These are phyloP conservation scores for Andricus curvator DNA, from an alignment of 2,888 invertebrate genomes.

Conservation along the genomic window DNA sequence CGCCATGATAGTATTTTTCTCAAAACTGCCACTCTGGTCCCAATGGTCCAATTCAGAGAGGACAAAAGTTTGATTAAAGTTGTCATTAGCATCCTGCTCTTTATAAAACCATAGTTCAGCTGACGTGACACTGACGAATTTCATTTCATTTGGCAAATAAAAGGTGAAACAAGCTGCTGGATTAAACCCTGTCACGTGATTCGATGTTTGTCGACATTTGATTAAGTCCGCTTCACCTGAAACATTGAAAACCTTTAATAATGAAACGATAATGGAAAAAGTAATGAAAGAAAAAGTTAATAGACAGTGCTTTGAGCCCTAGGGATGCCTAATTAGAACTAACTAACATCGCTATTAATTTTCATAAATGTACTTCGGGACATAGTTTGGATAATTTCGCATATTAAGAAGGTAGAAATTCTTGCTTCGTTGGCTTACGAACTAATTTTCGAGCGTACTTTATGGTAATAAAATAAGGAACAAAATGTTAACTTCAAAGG, in stretches of 20 bases:
- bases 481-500: neutral
- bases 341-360: constrained; percentile 14
- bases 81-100: constrained; percentile 82
- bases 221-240: constrained; percentile 80
- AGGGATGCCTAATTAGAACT: neutral
- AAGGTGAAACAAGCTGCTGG: constrained; percentile 89
- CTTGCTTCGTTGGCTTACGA: constrained; percentile 12
- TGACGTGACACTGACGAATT: constrained; percentile 86
- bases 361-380: constrained; percentile 5
- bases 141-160: constrained; percentile 87
- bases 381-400: constrained; percentile 25
- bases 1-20: constrained; percentile 88
- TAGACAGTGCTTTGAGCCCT: neutral
- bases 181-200: constrained; percentile 76
- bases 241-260: constrained; percentile 48
- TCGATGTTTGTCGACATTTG: constrained; percentile 72
- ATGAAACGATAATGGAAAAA: neutral
- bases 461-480: neutral
- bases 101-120: constrained; percentile 92
- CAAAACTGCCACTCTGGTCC: constrained; percentile 84
- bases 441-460: constrained; percentile 3
- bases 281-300: neutral
- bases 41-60: constrained; percentile 89
- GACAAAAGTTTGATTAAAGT: constrained; percentile 87
- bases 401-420: constrained; percentile 12